Evolutionary conservation across 2,113 vertebrate species (phyloP).

Genomic region (Proterorhinus semilunaris): DNA sequence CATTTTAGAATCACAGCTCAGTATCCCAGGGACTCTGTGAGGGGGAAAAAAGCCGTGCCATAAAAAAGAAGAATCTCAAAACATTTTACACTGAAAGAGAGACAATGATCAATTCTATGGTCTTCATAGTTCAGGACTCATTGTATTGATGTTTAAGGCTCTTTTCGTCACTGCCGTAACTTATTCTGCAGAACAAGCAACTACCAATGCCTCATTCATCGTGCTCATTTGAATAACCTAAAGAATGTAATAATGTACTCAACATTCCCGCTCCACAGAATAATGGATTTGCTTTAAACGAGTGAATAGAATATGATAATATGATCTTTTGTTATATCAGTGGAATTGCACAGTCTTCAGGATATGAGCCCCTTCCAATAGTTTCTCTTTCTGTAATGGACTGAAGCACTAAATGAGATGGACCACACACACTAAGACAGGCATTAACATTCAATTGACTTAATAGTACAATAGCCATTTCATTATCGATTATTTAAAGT

Average conservation of each 20-base stretch:
- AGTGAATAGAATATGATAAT: slow-evolving; percentile 1
- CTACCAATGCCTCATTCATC: too few species aligned
- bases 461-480: background rate
- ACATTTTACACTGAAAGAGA: too few species aligned
- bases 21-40: too few species aligned
- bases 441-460: background rate
- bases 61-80: too few species aligned
- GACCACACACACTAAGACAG: slow-evolving; percentile 6
- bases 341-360: background rate
- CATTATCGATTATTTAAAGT: background rate
- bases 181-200: background rate
- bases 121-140: too few species aligned
- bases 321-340: background rate
- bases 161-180: slow-evolving; percentile 18
- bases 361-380: slow-evolving; percentile 3
- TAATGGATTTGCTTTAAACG: background rate
- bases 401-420: background rate
- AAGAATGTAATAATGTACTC: background rate
- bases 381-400: background rate
- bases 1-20: too few species aligned
- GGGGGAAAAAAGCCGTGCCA: too few species aligned
- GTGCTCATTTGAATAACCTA: background rate
- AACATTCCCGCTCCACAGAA: background rate
- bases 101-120: too few species aligned
- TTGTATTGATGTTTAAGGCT: too few species aligned